Evolutionary conservation across 2,113 vertebrate species (phyloP), one percentile per base, ranked within the genome.

Genomic region (Spheniscus mendiculus): DNA sequence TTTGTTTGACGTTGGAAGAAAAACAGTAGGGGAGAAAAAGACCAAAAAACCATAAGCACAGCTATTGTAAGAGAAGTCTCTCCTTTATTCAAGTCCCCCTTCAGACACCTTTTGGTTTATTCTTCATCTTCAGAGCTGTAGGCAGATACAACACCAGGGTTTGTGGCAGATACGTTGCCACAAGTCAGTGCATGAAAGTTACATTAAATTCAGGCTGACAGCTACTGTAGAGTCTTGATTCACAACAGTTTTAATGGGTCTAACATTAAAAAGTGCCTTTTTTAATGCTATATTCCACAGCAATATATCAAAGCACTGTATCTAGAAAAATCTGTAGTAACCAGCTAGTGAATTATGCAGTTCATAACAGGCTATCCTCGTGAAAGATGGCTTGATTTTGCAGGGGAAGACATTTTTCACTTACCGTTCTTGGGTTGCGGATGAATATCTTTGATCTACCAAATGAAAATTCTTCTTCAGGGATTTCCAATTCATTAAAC

Each of bases 401-500:
- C 40, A 52, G 76, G 61, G 34, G 10, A 38, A 92, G 85, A 93
- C 27, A 38, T 89, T 83, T 70, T 72, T 87, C 85, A 97, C 98
- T 52, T 98, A 99, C 99, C 80, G 99, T 99, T 99, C 99, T 99
- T 62, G 99, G 99, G 97, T 99, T 99, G 97, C 99, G 99, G 98
- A 99, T 99, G 98, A 99, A 99, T 97, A 99, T 99, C 98, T 99
- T 99, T 74, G 99, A 99, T 98, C 99, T 99, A 20, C 99, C 99
- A 36, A 99, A 99, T 6, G 99, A 98, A 79, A 98, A 99, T 81
- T 99, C 99, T 85, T 99, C 99, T 77, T 97, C 63, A 38, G 99
- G 98, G 92, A 99, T 98, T 96, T 98, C 97, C 91, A 99, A 94
- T 93, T 99, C 98, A 49, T 97, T 98, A 98, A 99, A 99, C 73